A percentile compares a stretch with the other conserved stretches of the same genome.
Conservation (phyloP, 1,140 invertebrate genomes). For the Panagrolaimus sp. region DNA sequence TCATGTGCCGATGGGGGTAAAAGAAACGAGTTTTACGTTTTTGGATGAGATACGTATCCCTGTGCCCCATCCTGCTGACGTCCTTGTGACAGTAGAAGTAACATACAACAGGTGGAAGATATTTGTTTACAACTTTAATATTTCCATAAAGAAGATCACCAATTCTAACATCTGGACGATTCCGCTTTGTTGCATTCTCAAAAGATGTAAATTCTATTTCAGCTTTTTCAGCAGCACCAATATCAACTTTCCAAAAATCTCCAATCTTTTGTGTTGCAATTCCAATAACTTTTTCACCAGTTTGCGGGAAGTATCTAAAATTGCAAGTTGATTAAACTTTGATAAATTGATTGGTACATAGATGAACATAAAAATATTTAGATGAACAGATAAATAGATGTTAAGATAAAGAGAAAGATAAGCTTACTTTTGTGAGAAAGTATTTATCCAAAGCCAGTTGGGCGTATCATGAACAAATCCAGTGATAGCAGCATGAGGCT, state of each 20-base stretch:
- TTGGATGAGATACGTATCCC: too few species aligned
- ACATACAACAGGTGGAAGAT: neutral
- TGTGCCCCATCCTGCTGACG: too few species aligned
- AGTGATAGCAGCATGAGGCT: neutral
- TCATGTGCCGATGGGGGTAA: too few species aligned
- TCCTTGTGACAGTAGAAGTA: neutral
- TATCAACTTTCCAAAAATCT: conserved; percentile 2
- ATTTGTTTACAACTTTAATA: neutral
- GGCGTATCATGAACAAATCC: conserved; percentile 6
- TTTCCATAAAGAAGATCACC: conserved; percentile 74
- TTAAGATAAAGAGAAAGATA: neutral
- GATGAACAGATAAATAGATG: too few species aligned
- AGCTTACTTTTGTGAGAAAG: neutral
- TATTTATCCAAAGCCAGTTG: neutral
- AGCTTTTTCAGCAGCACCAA: conserved; percentile 69
- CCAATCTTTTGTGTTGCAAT: neutral
- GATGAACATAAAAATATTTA: too few species aligned
- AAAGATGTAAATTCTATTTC: conserved; percentile 77
- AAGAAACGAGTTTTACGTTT: too few species aligned
- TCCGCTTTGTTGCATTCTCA: conserved; percentile 88
- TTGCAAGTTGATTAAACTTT: neutral
- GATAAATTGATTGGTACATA: too few species aligned
- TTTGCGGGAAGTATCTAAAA: conserved; percentile 11
- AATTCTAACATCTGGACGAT: conserved; percentile 73
- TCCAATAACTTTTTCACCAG: conserved; percentile 6